Evolutionary conservation across 1,140 invertebrate species (phyloP).

Genomic region (Pemphigus obesinymphae): DNA sequence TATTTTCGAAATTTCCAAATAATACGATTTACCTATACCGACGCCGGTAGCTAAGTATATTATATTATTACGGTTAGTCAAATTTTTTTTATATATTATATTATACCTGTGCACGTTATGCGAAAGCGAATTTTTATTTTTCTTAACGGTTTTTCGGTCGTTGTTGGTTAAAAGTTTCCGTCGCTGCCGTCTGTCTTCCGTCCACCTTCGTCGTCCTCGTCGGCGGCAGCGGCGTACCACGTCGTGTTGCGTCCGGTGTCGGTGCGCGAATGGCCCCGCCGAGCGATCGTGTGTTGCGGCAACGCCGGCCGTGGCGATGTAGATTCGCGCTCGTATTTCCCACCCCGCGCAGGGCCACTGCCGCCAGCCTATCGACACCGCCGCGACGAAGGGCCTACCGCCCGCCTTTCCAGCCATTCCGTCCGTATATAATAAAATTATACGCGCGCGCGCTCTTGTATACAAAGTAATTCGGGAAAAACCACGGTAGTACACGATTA

Average conservation of each 20-base stretch:
- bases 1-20: too few relatives aligned
- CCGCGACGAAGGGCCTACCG: neutral
- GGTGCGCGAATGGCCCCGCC: constrained; percentile 10
- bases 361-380: neutral
- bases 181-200: neutral
- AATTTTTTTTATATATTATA: too few relatives aligned
- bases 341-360: neutral
- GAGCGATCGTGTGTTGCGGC: neutral
- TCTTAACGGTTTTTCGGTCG: too few relatives aligned
- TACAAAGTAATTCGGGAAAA: too few relatives aligned
- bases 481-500: too few relatives aligned
- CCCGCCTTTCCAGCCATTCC: neutral
- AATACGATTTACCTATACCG: too few relatives aligned
- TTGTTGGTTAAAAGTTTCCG: neutral
- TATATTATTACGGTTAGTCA: too few relatives aligned
- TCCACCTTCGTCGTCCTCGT: neutral
- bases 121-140: too few relatives aligned
- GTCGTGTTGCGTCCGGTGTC: constrained; percentile 7
- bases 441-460: too few relatives aligned
- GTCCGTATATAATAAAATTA: too few relatives aligned
- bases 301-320: neutral
- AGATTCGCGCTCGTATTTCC: neutral
- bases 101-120: too few relatives aligned
- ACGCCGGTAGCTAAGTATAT: too few relatives aligned
- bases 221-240: neutral